Evolutionary conservation across 2,113 vertebrate species (phyloP).

Genomic region (Archilochus colubris): DNA sequence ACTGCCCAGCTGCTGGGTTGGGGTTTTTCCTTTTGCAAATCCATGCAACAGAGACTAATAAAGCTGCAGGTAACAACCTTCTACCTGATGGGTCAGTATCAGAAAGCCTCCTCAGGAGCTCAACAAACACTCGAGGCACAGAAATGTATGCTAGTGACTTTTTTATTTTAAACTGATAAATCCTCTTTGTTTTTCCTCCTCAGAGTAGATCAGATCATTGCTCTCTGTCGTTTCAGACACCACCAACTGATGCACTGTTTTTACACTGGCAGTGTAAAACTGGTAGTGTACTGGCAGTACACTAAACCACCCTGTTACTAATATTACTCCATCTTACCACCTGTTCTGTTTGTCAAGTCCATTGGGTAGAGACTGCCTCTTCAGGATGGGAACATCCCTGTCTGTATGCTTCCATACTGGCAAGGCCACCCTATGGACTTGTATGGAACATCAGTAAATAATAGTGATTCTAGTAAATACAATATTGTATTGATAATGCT

Average conservation of each 20-base stretch:
- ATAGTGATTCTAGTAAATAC: not conserved
- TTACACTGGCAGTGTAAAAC: accelerated
- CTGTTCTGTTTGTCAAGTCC: not conserved
- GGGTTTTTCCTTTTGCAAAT: not conserved
- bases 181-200: not conserved
- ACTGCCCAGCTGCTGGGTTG: not conserved
- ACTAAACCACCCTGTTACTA: not conserved
- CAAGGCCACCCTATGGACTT: not conserved
- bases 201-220: not conserved
- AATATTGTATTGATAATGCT: not conserved
- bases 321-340: not conserved
- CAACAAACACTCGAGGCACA: not conserved
- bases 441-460: not conserved
- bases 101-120: not conserved
- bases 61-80: not conserved
- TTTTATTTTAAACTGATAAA: not conserved
- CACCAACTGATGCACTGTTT: not conserved
- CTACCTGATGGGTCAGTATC: not conserved
- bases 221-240: not conserved
- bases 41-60: not conserved
- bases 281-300: too few species aligned
- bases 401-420: not conserved
- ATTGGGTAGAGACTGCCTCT: not conserved
- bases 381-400: not conserved
- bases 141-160: not conserved